Conservation (phyloP, 2,113 vertebrate species). For the Pyxicephalus adspersus region DNA sequence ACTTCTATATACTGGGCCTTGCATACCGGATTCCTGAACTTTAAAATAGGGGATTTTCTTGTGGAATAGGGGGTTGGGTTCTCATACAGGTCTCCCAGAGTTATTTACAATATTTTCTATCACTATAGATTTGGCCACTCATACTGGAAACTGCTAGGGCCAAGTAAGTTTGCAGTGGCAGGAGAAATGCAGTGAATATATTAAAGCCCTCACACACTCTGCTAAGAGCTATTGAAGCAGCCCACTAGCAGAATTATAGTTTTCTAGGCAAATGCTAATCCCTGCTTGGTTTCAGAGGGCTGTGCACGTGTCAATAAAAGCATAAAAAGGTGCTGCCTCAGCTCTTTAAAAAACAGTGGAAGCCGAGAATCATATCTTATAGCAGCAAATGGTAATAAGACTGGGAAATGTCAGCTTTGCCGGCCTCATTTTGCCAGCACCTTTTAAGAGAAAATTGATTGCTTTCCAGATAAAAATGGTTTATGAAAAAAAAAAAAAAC, state of each 20-base stretch:
- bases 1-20: no score
- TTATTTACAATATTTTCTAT: background rate
- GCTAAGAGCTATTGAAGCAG: conserved; percentile 71
- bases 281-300: conserved; percentile 73
- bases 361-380: conserved; percentile 45
- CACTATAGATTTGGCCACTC: background rate
- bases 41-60: no score
- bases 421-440: conserved; percentile 73
- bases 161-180: conserved; percentile 58
- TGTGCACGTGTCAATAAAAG: conserved; percentile 78
- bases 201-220: conserved; percentile 74
- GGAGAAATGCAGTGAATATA: conserved; percentile 74
- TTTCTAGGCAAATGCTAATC: conserved; percentile 78
- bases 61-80: no score
- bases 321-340: conserved; percentile 71
- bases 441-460: conserved; percentile 74
- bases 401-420: conserved; percentile 52
- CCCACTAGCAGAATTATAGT: conserved; percentile 77
- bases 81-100: no score
- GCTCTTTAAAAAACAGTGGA: conserved; percentile 64
- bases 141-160: conserved; percentile 1
- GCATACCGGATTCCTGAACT: no score
- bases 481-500: conserved; percentile 76
- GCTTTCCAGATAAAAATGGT: conserved; percentile 73
- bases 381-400: conserved; percentile 43